A percentile compares a stretch with the other conserved stretches of the same genome.
These are phyloP conservation scores for Drosophila colorata DNA, from an alignment of 2,888 invertebrate species.

Conservation along the genomic window DNA sequence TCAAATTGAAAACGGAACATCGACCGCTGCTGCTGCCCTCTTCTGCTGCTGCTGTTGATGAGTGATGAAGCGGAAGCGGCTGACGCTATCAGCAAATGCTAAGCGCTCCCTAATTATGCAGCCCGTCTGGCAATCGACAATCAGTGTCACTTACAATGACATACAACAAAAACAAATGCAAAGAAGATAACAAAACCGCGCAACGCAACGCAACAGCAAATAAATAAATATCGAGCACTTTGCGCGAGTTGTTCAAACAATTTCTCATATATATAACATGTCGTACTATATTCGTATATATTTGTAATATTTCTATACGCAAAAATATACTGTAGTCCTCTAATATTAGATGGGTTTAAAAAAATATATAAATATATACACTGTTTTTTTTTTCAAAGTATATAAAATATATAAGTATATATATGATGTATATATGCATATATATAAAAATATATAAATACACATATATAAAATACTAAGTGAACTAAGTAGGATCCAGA, in stretches of 20 bases:
- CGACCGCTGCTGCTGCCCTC: not conserved
- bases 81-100: constrained; percentile 64
- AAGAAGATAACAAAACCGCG: constrained; percentile 33
- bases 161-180: constrained; percentile 43
- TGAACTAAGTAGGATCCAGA: no score
- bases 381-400: no score
- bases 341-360: no score
- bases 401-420: no score
- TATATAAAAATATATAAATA: no score
- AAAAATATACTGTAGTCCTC: no score
- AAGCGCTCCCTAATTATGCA: constrained; percentile 72
- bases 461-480: no score
- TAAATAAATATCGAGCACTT: constrained; percentile 41
- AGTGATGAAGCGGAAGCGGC: constrained; percentile 58
- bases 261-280: constrained; percentile 5
- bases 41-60: constrained; percentile 24
- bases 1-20: constrained; percentile 47
- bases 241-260: constrained; percentile 30
- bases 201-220: constrained; percentile 33
- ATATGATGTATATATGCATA: no score
- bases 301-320: not conserved
- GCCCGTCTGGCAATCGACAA: constrained; percentile 59
- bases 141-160: constrained; percentile 68
- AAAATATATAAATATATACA: no score
- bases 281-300: no score